Percentiles rank a stretch among this genome's conserved stretches.
These are phyloP conservation scores for Tenualosa ilisha DNA, from an alignment of 2,797 vertebrate species.

Conservation along the genomic window DNA sequence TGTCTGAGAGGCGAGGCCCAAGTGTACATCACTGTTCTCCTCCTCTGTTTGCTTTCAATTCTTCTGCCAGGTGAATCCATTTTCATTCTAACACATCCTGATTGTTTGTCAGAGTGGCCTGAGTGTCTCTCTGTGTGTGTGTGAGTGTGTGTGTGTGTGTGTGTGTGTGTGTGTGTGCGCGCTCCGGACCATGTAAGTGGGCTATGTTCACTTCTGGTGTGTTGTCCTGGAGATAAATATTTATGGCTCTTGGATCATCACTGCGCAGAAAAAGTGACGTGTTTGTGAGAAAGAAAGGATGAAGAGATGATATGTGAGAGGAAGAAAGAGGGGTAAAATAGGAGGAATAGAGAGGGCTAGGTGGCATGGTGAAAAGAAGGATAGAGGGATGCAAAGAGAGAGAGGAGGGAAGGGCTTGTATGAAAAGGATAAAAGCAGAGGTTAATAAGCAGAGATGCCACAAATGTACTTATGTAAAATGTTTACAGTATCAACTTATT, in stretches of 20 bases:
- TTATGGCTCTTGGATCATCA: not conserved
- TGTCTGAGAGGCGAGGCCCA: not conserved
- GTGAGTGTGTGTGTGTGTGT: not conserved
- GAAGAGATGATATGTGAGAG: not conserved
- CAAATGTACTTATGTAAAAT: too few species aligned
- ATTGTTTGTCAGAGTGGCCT: not conserved
- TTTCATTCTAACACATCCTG: not conserved
- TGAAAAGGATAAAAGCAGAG: too few species aligned
- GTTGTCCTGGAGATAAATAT: too few species aligned
- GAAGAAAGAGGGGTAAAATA: not conserved
- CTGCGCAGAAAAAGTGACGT: not conserved
- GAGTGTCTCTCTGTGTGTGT: not conserved
- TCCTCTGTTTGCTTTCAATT: slow-evolving; percentile 4
- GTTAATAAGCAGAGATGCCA: too few species aligned
- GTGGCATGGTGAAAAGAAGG: not conserved
- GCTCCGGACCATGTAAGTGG: too few species aligned
- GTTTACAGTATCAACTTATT: too few species aligned
- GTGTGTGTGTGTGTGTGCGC: not conserved
- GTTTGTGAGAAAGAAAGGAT: not conserved
- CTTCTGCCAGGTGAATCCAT: not conserved
- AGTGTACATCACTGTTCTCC: not conserved
- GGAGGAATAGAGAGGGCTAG: not conserved
- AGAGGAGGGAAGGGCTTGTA: not conserved
- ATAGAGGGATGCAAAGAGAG: not conserved
- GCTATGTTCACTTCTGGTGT: too few species aligned